A percentile compares a stretch with the other conserved stretches of the same genome.
Conservation (phyloP, 2,888 invertebrate species). For the Drosophila testacea region DNA sequence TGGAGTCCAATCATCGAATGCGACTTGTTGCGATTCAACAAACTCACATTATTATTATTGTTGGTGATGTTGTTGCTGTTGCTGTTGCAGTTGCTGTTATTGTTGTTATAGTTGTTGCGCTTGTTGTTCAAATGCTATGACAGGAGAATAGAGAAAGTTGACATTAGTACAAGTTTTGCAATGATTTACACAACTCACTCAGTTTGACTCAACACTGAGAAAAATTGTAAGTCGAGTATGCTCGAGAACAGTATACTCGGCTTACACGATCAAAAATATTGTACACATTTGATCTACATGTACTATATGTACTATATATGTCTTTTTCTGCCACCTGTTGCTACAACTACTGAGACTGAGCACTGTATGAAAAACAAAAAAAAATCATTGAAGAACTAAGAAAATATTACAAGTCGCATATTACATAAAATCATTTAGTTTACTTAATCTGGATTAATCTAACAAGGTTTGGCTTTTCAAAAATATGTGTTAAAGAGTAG, state of each 20-base stretch:
- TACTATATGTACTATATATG: too few relatives aligned
- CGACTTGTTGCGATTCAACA: slow-evolving; percentile 83
- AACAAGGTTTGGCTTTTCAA: too few relatives aligned
- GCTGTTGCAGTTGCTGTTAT: slow-evolving; percentile 21
- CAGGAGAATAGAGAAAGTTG: slow-evolving; percentile 14
- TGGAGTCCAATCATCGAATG: slow-evolving; percentile 83
- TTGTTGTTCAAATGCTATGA: slow-evolving; percentile 83
- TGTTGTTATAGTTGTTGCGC: slow-evolving; percentile 68
- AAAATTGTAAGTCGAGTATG: neutral
- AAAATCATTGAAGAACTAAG: too few relatives aligned
- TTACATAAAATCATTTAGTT: too few relatives aligned
- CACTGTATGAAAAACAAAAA: too few relatives aligned
- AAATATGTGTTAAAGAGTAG: too few relatives aligned
- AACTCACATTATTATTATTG: slow-evolving; percentile 52
- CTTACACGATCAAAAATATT: too few relatives aligned
- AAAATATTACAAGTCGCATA: too few relatives aligned
- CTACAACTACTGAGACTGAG: too few relatives aligned
- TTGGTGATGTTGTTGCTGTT: slow-evolving; percentile 25
- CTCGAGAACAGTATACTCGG: neutral
- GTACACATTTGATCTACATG: too few relatives aligned
- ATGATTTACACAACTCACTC: slow-evolving; percentile 3
- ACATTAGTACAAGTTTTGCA: slow-evolving; percentile 1
- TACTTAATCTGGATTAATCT: too few relatives aligned
- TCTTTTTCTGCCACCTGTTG: too few relatives aligned
- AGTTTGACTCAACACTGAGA: neutral